phyloP scores from a whole-genome alignment of 2,797 vertebrate species.

The Coregonus suidteri region DNA sequence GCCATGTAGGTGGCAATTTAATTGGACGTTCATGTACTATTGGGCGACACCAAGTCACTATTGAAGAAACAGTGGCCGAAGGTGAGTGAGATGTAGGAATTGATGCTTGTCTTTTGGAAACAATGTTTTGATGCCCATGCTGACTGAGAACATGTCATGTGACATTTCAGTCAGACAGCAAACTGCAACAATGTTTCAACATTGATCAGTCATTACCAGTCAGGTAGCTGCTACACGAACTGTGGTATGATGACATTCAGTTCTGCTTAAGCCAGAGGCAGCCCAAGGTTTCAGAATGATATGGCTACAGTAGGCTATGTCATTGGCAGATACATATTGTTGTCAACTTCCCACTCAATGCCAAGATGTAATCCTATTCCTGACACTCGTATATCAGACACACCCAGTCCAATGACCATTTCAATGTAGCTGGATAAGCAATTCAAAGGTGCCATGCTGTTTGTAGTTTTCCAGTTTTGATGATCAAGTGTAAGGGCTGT shows the following conservation, averaged over 20 bases:
- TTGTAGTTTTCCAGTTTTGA: slow-evolving; percentile 1
- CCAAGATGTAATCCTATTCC: not conserved
- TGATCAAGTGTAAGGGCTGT: slow-evolving; percentile 19
- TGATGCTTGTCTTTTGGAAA: not conserved
- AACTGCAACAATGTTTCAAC: slow-evolving; percentile 6
- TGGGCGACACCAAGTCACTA: slow-evolving; percentile 93
- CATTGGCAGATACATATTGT: not conserved
- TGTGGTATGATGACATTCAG: not conserved
- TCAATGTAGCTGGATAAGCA: not conserved
- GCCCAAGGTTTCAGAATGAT: not conserved
- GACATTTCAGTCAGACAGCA: not conserved
- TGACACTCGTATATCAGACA: not conserved
- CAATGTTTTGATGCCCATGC: not conserved
- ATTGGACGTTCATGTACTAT: slow-evolving; percentile 90
- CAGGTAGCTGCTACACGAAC: not conserved
- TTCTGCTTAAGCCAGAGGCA: too few species aligned
- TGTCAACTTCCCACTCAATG: too few species aligned
- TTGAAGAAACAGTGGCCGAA: slow-evolving; percentile 96
- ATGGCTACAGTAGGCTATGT: not conserved
- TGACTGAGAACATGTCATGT: not conserved
- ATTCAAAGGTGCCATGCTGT: not conserved
- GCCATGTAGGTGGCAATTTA: slow-evolving; percentile 89
- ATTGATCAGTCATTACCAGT: not conserved
- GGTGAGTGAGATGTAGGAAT: slow-evolving; percentile 78
- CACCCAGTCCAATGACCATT: not conserved